These are phyloP conservation scores for Luehdorfia chinensis DNA, from an alignment of 1,140 invertebrate species.

Conservation along the genomic window DNA sequence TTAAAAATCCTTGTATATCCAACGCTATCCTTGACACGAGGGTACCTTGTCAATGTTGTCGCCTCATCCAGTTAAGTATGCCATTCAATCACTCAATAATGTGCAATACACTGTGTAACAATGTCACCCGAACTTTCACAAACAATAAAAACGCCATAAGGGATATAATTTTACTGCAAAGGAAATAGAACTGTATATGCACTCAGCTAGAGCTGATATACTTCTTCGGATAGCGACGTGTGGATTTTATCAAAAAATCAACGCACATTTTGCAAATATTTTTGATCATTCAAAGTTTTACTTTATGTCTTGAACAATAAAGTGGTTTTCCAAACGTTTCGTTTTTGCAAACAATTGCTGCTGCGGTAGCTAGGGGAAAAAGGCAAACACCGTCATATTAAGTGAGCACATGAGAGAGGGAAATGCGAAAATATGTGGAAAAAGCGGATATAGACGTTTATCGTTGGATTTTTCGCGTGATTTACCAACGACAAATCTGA, in stretches of 20 bases:
- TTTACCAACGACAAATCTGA: constrained; percentile 70
- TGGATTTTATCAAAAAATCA: constrained; percentile 48
- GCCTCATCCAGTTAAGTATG: constrained; percentile 58
- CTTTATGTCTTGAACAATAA: constrained; percentile 11
- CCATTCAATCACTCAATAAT: constrained; percentile 74
- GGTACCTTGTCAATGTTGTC: constrained; percentile 69
- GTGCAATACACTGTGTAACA: constrained; percentile 73
- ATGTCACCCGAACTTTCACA: constrained; percentile 58
- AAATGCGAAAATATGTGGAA: constrained; percentile 73
- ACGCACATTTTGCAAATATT: constrained; percentile 45
- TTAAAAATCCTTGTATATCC: constrained; percentile 27
- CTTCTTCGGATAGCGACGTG: constrained; percentile 16
- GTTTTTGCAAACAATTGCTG: constrained; percentile 20
- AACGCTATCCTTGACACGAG: constrained; percentile 50
- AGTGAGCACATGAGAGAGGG: constrained; percentile 74
- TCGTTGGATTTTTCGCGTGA: constrained; percentile 72
- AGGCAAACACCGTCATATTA: constrained; percentile 72
- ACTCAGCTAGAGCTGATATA: constrained; percentile 1
- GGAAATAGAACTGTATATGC: constrained; percentile 22
- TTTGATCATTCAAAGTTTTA: constrained; percentile 15
- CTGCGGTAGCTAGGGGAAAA: constrained; percentile 45
- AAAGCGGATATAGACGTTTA: constrained; percentile 75
- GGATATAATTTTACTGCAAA: not conserved
- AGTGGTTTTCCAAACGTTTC: constrained; percentile 21
- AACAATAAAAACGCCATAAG: constrained; percentile 32